These are phyloP conservation scores for Allolobophora icterica DNA, from an alignment of 2,888 invertebrate species.

Conservation along the genomic window DNA sequence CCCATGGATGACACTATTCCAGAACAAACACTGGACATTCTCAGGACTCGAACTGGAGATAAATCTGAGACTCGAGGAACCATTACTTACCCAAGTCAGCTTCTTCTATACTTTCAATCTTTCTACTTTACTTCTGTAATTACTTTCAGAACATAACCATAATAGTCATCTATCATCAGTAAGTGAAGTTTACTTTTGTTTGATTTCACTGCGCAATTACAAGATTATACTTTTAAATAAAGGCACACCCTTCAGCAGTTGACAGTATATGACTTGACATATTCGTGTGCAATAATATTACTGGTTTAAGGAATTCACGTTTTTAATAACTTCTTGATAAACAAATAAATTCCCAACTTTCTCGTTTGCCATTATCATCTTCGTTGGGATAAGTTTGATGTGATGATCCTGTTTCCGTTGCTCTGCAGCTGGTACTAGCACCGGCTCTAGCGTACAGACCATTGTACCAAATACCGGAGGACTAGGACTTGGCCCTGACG, in stretches of 20 bases:
- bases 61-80: not conserved
- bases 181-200: too few species aligned
- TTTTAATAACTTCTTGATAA: not conserved
- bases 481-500: slow-evolving; percentile 12
- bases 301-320: not conserved
- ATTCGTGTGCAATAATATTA: too few species aligned
- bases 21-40: not conserved
- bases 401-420: not conserved
- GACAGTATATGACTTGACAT: too few species aligned
- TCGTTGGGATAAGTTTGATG: not conserved
- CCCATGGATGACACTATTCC: not conserved
- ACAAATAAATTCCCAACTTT: not conserved
- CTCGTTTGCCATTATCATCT: not conserved
- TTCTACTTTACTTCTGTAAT: not conserved
- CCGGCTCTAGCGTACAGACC: slow-evolving; percentile 12
- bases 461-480: not conserved
- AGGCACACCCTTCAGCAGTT: too few species aligned
- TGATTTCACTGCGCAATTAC: too few species aligned
- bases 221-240: too few species aligned
- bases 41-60: not conserved
- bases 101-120: not conserved
- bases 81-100: slow-evolving; percentile 8
- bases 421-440: not conserved
- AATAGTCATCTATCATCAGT: not conserved
- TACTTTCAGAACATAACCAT: not conserved